A percentile compares a stretch with the other conserved stretches of the same genome.
Conservation (phyloP, 1,140 invertebrate species). For the Acromyrmex charruanus region DNA sequence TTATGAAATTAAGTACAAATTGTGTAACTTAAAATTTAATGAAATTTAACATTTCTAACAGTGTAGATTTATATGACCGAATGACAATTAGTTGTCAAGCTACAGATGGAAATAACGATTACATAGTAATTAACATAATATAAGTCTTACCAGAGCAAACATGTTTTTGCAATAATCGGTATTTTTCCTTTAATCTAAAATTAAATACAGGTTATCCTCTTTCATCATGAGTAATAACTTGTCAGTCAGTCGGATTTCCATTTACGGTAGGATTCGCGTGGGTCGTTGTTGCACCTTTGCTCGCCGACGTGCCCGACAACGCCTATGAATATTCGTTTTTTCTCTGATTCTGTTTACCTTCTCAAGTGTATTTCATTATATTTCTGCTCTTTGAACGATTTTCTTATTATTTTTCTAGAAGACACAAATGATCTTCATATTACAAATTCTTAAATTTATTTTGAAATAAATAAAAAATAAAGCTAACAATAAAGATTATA, state of each 20-base stretch:
- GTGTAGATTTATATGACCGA: constrained; percentile 6
- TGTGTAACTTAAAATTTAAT: too few relatives aligned
- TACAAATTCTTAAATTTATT: constrained; percentile 6
- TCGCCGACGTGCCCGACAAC: constrained; percentile 54
- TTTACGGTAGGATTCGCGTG: constrained; percentile 57
- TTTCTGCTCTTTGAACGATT: background rate
- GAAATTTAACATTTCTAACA: too few relatives aligned
- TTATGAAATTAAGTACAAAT: too few relatives aligned
- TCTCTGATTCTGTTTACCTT: constrained; percentile 8
- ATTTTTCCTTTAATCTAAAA: constrained; percentile 33
- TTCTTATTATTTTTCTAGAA: background rate
- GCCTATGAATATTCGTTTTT: constrained; percentile 45
- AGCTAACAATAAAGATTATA: background rate
- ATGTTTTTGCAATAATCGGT: constrained; percentile 25
- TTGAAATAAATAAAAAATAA: background rate
- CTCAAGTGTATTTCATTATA: background rate
- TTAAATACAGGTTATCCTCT: constrained; percentile 53
- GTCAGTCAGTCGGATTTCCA: constrained; percentile 63
- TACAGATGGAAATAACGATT: constrained; percentile 21
- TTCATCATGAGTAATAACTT: constrained; percentile 65
- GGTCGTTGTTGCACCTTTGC: constrained; percentile 60
- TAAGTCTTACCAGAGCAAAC: constrained; percentile 31
- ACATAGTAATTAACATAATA: constrained; percentile 26
- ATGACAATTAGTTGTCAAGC: background rate
- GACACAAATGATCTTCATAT: background rate